A percentile compares a stretch with the other conserved stretches of the same genome.
Conservation (phyloP, 2,113 vertebrate species). For the Amblyornis subalaris region DNA sequence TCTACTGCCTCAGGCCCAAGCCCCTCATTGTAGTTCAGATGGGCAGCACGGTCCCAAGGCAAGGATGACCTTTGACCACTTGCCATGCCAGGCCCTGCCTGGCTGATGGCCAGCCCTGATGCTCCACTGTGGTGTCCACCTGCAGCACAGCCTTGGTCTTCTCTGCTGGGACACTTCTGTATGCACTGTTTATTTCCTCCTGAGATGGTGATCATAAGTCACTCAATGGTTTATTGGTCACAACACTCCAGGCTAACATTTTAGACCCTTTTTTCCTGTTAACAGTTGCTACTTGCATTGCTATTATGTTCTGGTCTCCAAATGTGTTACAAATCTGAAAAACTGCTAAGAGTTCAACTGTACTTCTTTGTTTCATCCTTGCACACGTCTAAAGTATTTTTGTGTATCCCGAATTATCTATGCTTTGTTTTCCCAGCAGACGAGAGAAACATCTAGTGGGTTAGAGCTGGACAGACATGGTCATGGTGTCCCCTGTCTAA, state of each 20-base stretch:
- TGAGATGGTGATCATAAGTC: fast-evolving
- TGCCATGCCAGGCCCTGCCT: too few relatives aligned
- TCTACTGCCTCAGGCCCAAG: background rate
- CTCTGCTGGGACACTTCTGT: too few relatives aligned
- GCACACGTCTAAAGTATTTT: background rate
- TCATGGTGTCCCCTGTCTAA: background rate
- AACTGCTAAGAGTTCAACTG: background rate
- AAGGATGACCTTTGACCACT: background rate
- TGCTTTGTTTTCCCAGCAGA: background rate
- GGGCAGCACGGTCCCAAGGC: background rate
- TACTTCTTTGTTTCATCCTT: background rate
- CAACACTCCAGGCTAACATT: background rate
- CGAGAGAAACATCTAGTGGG: background rate
- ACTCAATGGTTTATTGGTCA: background rate
- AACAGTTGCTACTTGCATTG: background rate
- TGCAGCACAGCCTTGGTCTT: background rate
- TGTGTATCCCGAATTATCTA: background rate
- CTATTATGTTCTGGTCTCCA: background rate
- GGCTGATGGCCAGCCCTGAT: background rate
- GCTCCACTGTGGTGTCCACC: background rate
- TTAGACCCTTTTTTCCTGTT: background rate
- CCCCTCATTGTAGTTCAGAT: fast-evolving
- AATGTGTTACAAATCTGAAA: background rate
- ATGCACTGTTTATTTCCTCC: background rate
- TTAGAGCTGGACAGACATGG: background rate